Conservation (phyloP, 2,888 invertebrate species). For the Trichopoda pennipes region DNA sequence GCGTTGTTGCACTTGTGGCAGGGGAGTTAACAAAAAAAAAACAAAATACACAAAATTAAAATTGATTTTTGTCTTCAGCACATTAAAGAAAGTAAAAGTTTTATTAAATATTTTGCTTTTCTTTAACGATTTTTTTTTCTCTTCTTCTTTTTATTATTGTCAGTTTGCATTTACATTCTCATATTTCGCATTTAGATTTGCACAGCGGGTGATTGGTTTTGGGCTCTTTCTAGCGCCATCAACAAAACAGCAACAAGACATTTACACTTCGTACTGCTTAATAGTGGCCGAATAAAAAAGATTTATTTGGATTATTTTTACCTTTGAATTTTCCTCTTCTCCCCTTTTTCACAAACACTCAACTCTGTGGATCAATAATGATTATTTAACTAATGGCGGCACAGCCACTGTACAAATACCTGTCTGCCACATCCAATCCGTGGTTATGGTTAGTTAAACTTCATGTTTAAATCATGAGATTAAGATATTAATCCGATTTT, state of each 20-base stretch:
- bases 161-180: slow-evolving; percentile 31
- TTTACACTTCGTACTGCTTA: neutral
- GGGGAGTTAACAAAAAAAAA: slow-evolving; percentile 19
- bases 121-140: slow-evolving; percentile 24
- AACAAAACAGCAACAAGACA: neutral
- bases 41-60: slow-evolving; percentile 45
- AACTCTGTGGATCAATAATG: slow-evolving; percentile 55
- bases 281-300: slow-evolving; percentile 1
- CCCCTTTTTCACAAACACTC: slow-evolving; percentile 13
- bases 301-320: slow-evolving; percentile 41
- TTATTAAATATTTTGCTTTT: neutral
- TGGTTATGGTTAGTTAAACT: slow-evolving; percentile 64
- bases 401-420: slow-evolving; percentile 40
- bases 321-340: slow-evolving; percentile 2
- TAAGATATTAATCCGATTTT: slow-evolving; percentile 67
- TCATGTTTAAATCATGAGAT: slow-evolving; percentile 63
- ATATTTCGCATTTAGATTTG: slow-evolving; percentile 38
- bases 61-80: slow-evolving; percentile 45
- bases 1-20: slow-evolving; percentile 61
- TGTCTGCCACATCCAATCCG: slow-evolving; percentile 30
- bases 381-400: slow-evolving; percentile 52
- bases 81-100: slow-evolving; percentile 65
- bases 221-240: slow-evolving; percentile 20
- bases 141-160: slow-evolving; percentile 14
- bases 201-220: slow-evolving; percentile 59